phyloP scores from a whole-genome alignment of 2,888 invertebrate genomes.

The Lasius platythorax region DNA sequence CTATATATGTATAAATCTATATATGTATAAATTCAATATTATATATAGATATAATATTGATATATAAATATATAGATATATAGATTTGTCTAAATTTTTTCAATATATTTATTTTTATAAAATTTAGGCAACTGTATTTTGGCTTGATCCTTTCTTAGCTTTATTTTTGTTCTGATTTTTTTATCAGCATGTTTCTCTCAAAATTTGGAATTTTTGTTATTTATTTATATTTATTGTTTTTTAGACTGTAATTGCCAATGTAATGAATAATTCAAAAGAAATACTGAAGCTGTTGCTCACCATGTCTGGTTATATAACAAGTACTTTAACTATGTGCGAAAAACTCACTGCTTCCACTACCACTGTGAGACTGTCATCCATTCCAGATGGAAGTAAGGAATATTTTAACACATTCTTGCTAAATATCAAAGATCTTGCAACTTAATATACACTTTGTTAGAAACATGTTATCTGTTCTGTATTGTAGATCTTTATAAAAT shows the following conservation, averaged over 20 bases:
- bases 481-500: background rate
- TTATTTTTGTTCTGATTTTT: background rate
- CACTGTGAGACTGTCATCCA: conserved; percentile 46
- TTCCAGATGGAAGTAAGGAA: conserved; percentile 59
- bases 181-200: background rate
- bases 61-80: background rate
- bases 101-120: background rate
- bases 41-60: background rate
- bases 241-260: conserved; percentile 75
- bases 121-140: background rate
- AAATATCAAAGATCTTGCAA: background rate
- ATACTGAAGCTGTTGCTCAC: conserved; percentile 78
- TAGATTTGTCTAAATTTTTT: background rate
- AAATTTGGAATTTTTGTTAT: background rate
- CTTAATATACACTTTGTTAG: background rate
- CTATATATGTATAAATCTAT: no score
- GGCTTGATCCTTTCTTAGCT: background rate
- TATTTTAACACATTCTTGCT: background rate
- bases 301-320: conserved; percentile 76
- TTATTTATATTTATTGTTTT: conserved; percentile 56
- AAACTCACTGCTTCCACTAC: conserved; percentile 63
- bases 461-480: background rate
- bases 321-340: conserved; percentile 80
- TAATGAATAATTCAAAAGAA: conserved; percentile 79
- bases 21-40: no score